Conservation (phyloP, 1,140 invertebrate genomes). For the Heterodera carotae region DNA sequence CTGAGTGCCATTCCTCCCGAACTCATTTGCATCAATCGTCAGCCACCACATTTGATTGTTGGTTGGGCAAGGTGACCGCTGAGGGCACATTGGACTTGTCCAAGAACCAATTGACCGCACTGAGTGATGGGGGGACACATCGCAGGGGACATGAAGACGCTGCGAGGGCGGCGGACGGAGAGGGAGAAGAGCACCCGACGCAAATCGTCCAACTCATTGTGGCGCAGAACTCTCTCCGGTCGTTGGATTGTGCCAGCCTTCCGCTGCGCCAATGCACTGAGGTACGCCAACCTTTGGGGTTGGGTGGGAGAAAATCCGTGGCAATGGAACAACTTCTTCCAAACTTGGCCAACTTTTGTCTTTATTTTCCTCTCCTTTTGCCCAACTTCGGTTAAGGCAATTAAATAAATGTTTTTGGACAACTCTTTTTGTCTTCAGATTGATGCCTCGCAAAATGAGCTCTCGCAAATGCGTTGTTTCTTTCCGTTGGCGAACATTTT, state of each 20-base stretch:
- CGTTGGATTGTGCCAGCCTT: conserved; percentile 22
- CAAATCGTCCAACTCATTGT: neutral
- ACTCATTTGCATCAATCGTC: neutral
- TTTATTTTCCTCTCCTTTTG: too few relatives aligned
- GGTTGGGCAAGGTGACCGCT: conserved; percentile 1
- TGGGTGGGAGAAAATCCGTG: too few relatives aligned
- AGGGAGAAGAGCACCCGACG: neutral
- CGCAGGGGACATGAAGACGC: neutral
- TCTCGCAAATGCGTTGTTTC: conserved; percentile 22
- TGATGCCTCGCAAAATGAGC: conserved; percentile 32
- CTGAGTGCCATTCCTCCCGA: neutral
- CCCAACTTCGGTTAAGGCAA: too few relatives aligned
- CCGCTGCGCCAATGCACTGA: conserved; percentile 19
- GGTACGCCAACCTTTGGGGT: neutral
- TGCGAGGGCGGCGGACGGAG: neutral
- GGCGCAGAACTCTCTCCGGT: conserved; percentile 14
- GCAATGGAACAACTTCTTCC: neutral
- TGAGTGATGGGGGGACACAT: neutral
- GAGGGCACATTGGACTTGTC: conserved; percentile 11
- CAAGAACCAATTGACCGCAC: neutral
- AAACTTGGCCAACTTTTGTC: neutral
- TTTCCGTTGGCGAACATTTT: neutral
- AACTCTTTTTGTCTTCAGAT: conserved; percentile 14
- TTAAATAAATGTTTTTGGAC: neutral
- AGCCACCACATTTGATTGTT: neutral